Evolutionary conservation across 2,113 vertebrate species (phyloP).

Genomic region (Scatophagus argus): DNA sequence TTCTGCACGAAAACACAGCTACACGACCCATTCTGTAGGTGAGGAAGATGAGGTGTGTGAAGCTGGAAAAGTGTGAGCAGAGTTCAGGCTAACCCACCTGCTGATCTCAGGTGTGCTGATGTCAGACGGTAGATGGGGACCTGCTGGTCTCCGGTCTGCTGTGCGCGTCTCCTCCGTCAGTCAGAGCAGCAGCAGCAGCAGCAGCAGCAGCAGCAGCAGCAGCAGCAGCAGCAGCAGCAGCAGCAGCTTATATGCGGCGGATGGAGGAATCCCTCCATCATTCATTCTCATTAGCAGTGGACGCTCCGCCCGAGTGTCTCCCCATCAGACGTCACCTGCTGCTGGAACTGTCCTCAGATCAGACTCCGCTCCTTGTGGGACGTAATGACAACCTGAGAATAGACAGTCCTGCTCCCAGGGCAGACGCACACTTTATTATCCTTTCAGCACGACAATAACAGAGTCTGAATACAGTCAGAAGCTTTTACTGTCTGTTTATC

Average conservation of each 20-base stretch:
- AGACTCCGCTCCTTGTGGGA: background rate
- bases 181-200: background rate
- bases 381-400: slow-evolving; percentile 14
- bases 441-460: too few relatives aligned
- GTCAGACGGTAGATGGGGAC: background rate
- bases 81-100: background rate
- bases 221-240: background rate
- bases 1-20: too few relatives aligned
- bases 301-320: background rate
- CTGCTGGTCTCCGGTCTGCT: background rate
- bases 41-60: too few relatives aligned
- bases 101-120: background rate
- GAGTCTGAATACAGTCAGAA: background rate
- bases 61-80: too few relatives aligned
- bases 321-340: background rate
- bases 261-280: background rate
- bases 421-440: too few relatives aligned
- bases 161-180: background rate
- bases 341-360: background rate
- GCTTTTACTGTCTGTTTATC: background rate
- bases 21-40: too few relatives aligned
- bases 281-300: background rate
- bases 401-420: background rate
- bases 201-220: background rate
- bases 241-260: slow-evolving; percentile 2